Percentiles rank a stretch among this genome's conserved stretches.
phyloP scores from a whole-genome alignment of 2,797 vertebrate species.

The Ataeniobius toweri region DNA sequence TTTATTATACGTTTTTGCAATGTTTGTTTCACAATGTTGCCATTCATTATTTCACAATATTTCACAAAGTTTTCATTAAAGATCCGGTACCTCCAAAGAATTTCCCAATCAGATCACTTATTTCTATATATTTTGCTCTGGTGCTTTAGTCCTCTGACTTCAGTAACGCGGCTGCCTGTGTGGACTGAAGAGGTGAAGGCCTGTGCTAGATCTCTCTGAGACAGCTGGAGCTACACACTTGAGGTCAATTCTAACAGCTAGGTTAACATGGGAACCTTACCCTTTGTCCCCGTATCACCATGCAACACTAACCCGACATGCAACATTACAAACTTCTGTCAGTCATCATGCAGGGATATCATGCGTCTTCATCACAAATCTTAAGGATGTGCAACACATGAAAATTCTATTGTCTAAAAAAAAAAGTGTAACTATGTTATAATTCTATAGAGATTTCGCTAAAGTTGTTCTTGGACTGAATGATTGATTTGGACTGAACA shows the following conservation, averaged over 20 bases:
- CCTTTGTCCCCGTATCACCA: conserved; percentile 50
- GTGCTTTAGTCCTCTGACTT: background rate
- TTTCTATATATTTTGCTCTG: background rate
- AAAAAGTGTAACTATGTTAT: conserved; percentile 6
- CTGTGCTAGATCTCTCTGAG: conserved; percentile 35
- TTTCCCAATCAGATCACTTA: too few relatives aligned
- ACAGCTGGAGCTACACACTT: conserved; percentile 49
- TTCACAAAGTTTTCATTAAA: too few relatives aligned
- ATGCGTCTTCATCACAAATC: conserved; percentile 34
- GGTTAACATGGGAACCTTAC: conserved; percentile 62
- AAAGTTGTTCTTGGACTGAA: background rate
- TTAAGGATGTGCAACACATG: background rate
- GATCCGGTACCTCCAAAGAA: too few relatives aligned
- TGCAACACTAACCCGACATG: conserved; percentile 74
- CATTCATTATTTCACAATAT: too few relatives aligned
- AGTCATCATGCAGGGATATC: conserved; percentile 68
- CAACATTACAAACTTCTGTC: conserved; percentile 61
- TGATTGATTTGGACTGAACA: background rate
- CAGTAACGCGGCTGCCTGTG: background rate
- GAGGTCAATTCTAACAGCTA: conserved; percentile 41
- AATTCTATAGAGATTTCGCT: conserved; percentile 8
- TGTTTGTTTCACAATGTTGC: too few relatives aligned
- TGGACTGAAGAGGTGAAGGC: conserved; percentile 65
- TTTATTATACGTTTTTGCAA: too few relatives aligned
- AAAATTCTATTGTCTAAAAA: conserved; percentile 4